Base-by-base conservation (phyloP, 2,113 vertebrate genomes). In the Rattus rattus region DNA sequence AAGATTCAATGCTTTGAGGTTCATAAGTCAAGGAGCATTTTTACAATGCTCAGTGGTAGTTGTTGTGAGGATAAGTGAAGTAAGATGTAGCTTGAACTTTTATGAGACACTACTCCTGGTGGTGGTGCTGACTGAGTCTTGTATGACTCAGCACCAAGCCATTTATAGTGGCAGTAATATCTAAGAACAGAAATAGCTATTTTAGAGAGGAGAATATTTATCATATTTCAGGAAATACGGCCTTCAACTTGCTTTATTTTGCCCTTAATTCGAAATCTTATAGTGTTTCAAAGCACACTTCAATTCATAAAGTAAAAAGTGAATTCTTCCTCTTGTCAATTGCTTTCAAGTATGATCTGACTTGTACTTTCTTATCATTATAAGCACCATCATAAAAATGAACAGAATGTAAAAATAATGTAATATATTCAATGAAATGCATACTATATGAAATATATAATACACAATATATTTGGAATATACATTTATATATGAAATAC, bases 241-340 rank as follows among this genome's bases (percentile, higher is more conserved):
- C 22, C 59, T 86, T 85, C 52, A 88, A 76, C 39, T 92, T 72
- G 33, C 80, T 73, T 84, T 73, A 83, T 87, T 92, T 94, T 94
- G 52, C 84, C 67, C 59, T 87, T 17, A 80, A 14, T 90, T 96
- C 5, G 43, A 26, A 84, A 85, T 70, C 70, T 73, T 90, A 7
- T 19, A 87, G 36, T 59, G 90, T 90, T 92, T 28, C 9, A 90
- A 49, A 92, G 70, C 54, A 54, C 11, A 79, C 54, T 79, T 92
- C 39, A 91, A 75, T 6, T 95, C 9, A 75, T 65, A 84, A 90
- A 9, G 43, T 76, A 67, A 88, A 90, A 85, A 75, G 19, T 26
- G 14, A 81, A 89, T 67, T 70, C 1, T 54, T 90, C 16, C 9
- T 72, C 8, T 92, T 59, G 22, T 7, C 24, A 43, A 24, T 30